Evolutionary conservation across 1,140 invertebrate species (phyloP).

Genomic region (Lepidurus packardi): DNA sequence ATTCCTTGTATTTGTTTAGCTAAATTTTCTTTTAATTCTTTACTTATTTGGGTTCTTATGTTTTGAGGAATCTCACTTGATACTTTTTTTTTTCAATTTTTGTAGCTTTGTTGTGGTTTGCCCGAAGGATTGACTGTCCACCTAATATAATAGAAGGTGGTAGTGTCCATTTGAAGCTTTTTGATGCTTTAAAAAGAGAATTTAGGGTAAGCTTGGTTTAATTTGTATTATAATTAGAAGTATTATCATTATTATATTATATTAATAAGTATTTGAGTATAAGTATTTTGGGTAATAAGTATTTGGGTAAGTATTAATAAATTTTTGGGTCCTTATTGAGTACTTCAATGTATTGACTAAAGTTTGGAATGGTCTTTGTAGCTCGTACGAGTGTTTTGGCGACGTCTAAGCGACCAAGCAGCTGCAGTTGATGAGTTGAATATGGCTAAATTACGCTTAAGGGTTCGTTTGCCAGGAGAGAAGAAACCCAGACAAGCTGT

Average conservation of each 20-base stretch:
- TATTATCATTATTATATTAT: not conserved
- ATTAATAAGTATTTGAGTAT: too few relatives aligned
- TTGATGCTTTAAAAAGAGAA: conserved; percentile 60
- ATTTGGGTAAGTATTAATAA: too few relatives aligned
- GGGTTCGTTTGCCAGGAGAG: conserved; percentile 50
- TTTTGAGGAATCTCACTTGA: conserved; percentile 22
- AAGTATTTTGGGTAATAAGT: too few relatives aligned
- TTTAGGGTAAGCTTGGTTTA: conserved; percentile 51
- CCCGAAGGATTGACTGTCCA: conserved; percentile 37
- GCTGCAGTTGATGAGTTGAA: conserved; percentile 64
- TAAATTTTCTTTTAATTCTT: not conserved
- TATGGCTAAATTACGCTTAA: conserved; percentile 63
- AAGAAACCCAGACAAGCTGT: conserved; percentile 38
- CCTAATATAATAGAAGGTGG: conserved; percentile 48
- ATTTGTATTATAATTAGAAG: not conserved
- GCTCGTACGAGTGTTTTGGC: conserved; percentile 54
- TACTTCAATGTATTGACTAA: conserved; percentile 17
- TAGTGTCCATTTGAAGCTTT: conserved; percentile 51
- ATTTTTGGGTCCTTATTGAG: not conserved
- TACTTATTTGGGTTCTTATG: not conserved
- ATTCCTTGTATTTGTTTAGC: not conserved
- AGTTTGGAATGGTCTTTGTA: conserved; percentile 26
- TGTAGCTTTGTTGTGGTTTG: conserved; percentile 39
- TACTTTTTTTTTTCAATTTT: conserved; percentile 37
- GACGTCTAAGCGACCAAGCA: conserved; percentile 53